Evolutionary conservation across 2,113 vertebrate genomes (phyloP).

Genomic region (Megaceryle torquata): DNA sequence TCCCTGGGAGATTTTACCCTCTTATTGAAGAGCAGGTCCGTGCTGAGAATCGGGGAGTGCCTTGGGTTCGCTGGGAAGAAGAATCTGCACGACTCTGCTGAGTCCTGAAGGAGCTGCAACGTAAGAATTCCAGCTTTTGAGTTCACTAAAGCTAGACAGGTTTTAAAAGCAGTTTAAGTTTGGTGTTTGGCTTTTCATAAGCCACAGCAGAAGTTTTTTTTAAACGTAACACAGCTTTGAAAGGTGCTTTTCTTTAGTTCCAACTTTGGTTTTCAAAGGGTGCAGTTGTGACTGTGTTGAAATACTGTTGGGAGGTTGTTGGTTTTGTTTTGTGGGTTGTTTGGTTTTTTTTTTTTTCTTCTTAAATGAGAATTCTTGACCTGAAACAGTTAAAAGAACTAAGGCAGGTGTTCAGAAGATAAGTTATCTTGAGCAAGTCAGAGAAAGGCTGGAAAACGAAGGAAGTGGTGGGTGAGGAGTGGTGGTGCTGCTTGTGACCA

Average conservation of each 20-base stretch:
- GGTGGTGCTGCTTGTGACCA: not conserved
- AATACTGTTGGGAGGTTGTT: not conserved
- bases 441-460: not conserved
- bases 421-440: not conserved
- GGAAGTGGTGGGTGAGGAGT: not conserved
- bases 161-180: not conserved
- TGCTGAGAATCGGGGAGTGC: not conserved
- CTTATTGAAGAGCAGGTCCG: not conserved
- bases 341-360: too few relatives aligned
- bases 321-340: not conserved
- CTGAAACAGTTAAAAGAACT: not conserved
- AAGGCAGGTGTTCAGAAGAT: slow-evolving; percentile 22
- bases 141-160: not conserved
- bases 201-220: not conserved
- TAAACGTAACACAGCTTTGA: not conserved
- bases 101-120: not conserved
- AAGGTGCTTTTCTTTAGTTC: not conserved
- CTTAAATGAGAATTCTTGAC: not conserved
- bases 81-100: not conserved
- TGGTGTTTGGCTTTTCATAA: not conserved
- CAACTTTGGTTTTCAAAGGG: not conserved
- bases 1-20: not conserved
- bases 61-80: not conserved
- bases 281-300: not conserved
- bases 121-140: not conserved